Base-by-base conservation (phyloP, 2,797 vertebrate genomes). In the Manis crassicaudata region DNA sequence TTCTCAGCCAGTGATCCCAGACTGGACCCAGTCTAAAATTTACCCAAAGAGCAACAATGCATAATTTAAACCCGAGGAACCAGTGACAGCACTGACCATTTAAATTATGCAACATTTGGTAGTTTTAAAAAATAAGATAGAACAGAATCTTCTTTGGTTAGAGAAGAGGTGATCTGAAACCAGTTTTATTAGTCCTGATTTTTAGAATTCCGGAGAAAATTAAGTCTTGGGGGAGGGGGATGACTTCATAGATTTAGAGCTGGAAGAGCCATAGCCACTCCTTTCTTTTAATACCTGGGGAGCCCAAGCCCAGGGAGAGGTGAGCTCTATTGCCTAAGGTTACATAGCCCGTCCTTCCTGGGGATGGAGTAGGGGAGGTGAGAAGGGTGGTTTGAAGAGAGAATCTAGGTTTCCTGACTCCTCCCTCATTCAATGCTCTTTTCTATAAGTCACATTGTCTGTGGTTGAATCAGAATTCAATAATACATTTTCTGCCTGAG, bases 401-500 rank as follows among this genome's bases (percentile, higher is more conserved):
- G 50, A 58, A 76, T 87, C 9, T 70, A 32, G 40, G 37, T 94
- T 75, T 88, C 73, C 58, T 56, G 46, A 91, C 43, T 92, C 87
- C 43, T 85, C 27, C 87, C 43, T 88, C 27, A 46, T 16, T 77
- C 89, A 65, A 11, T 94, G 52, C 54, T 85, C 18, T 94, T 90
- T 85, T 77, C 62, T 62, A 23, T 52, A 63, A 95, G 80, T 89
- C 58, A 75, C 62, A 56, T 67, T 72, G 46, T 11, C 43, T 54
- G 92, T 96, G 77, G 68, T 95, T 98, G 97, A 97, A 98, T 98
- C 97, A 97, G 97, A 98, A 98, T 98, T 98, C 98, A 11, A 98
- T 98, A 98, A 96, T 96, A 94, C 97, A 98, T 98, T 98, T 98
- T 98, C 98, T 98, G 97, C 93, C 95, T 97, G 96, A 97, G 96